phyloP scores from a whole-genome alignment of 2,888 invertebrate species.

The Epinotia nisella region DNA sequence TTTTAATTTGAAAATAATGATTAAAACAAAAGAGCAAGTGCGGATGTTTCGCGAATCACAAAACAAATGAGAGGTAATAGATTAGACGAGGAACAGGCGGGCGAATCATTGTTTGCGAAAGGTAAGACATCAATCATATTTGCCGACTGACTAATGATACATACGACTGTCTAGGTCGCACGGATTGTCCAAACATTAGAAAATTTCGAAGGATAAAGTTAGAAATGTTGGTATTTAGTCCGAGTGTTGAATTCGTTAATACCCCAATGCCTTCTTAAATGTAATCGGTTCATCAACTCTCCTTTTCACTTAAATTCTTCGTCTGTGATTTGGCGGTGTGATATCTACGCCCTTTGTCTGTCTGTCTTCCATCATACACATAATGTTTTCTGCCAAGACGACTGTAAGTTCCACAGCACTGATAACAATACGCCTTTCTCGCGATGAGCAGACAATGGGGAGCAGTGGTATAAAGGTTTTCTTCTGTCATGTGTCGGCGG shows the following conservation, averaged over 20 bases:
- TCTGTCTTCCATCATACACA: conserved; percentile 10
- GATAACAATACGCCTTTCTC: conserved; percentile 49
- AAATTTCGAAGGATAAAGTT: background rate
- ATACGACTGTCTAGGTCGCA: background rate
- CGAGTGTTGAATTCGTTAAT: background rate
- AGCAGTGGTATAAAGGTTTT: conserved; percentile 57
- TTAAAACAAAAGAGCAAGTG: conserved; percentile 39
- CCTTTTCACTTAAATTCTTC: conserved; percentile 10
- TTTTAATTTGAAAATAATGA: conserved; percentile 49
- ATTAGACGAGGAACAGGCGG: conserved; percentile 28
- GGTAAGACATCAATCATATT: conserved; percentile 50
- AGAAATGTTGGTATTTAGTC: background rate
- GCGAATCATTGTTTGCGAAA: conserved; percentile 43
- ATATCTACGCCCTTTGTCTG: conserved; percentile 20
- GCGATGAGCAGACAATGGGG: conserved; percentile 55
- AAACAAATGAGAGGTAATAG: conserved; percentile 40
- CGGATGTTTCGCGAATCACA: conserved; percentile 40
- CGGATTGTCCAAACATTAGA: background rate
- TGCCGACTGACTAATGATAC: conserved; percentile 44
- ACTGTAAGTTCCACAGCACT: conserved; percentile 21
- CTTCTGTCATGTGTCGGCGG: conserved; percentile 50
- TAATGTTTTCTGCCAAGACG: conserved; percentile 16
- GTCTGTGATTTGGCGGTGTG: conserved; percentile 14
- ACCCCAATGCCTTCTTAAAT: background rate
- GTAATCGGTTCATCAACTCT: conserved; percentile 4